Base-by-base conservation (phyloP, 2,888 invertebrate species). In the Lasius fuliginosus region DNA sequence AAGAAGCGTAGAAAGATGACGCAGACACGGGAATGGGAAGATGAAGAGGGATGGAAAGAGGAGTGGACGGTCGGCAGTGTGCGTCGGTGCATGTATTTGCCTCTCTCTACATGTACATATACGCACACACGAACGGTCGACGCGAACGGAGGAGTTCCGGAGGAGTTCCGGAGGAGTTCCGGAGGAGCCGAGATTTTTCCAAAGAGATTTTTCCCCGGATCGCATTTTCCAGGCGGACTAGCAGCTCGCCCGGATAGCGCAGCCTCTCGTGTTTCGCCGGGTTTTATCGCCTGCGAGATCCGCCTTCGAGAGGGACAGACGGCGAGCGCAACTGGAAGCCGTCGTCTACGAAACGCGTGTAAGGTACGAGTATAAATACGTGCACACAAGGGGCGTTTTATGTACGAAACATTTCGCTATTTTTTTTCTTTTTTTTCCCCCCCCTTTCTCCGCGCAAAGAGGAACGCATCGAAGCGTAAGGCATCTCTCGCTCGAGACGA, bases 241-340 rank as follows among this genome's bases (percentile, higher is more conserved):
- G 79, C 79, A 23, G 3, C 36, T 87, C 77, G 75, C 81, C 67
- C 23, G 62, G 74, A 67, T 83, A 84, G 77, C 49, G n/a, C 75
- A 42, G 88, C 82, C 64, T 88, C 85, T 86, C 85, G 89, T 82
- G 79, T 87, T 87, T 83, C 84, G 71, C 62, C 84, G 71, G 85
- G 85, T 87, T 89, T 88, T 87, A 87, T 89, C 89, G 83, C 60
- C 49, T 75, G 79, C 76, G 75, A 85, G 85, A 85, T 89, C 89
- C 87, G 64, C 79, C 79, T 84, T 83, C 82, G 75, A 81, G 74
- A 49, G 81, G 68, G 42, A 15, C 23, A 36, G 46, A 53, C 49
- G 42, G 58, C 40, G 68, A 23, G 62, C 60, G 75, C 69, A 75
- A 60, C 75, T 75, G 73, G 65, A 75, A 74, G 74, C 58, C 69